Conservation (phyloP, 2,113 vertebrate genomes). For the Crypturellus undulatus region DNA sequence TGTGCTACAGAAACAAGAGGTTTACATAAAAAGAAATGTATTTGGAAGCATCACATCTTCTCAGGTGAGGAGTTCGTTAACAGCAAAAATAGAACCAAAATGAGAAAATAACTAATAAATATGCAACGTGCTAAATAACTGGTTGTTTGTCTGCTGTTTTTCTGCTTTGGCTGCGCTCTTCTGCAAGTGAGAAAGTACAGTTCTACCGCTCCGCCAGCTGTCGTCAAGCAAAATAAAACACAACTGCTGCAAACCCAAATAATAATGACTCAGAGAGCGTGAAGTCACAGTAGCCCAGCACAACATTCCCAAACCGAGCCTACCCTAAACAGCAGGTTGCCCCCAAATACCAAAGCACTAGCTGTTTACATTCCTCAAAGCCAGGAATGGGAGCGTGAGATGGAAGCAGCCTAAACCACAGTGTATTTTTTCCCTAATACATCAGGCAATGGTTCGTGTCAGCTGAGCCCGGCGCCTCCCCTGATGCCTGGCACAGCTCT, state of each 20-base stretch:
- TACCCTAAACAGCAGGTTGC: not conserved
- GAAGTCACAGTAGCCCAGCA: not conserved
- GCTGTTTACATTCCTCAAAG: conserved; percentile 31
- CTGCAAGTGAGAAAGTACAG: not conserved
- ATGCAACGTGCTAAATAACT: not conserved
- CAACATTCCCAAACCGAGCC: not conserved
- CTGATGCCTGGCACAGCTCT: no score
- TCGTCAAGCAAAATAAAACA: not conserved
- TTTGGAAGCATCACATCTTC: not conserved
- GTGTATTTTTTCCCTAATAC: not conserved
- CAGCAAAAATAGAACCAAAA: not conserved
- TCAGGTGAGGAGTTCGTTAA: not conserved
- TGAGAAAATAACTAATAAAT: not conserved
- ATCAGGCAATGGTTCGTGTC: not conserved
- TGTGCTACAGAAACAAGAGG: not conserved
- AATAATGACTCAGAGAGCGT: not conserved
- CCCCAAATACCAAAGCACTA: not conserved
- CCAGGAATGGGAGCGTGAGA: not conserved
- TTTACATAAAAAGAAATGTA: not conserved
- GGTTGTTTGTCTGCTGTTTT: not conserved
- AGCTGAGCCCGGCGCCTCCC: not conserved
- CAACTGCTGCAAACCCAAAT: not conserved
- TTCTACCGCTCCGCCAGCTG: not conserved
- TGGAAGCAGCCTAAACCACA: not conserved
- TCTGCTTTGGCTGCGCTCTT: not conserved